A percentile compares a stretch with the other conserved stretches of the same genome.
Conservation (phyloP, 2,888 invertebrate genomes). For the Paralinhomoeus sp. region DNA sequence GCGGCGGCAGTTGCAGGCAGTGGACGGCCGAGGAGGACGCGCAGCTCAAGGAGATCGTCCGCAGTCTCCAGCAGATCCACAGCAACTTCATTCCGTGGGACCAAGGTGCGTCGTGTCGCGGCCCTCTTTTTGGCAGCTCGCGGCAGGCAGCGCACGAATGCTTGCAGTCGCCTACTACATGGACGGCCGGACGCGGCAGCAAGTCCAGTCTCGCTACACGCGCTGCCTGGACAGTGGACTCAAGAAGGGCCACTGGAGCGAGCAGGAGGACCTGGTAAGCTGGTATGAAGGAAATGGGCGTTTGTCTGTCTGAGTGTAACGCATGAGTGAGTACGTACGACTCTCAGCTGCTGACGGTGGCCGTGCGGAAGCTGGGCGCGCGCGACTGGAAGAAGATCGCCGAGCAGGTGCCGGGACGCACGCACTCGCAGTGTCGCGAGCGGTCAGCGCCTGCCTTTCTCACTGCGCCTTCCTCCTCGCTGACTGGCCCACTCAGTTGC, state of each 20-base stretch:
- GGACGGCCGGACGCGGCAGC: constrained; percentile 13
- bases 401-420: constrained; percentile 21
- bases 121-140: constrained; percentile 17
- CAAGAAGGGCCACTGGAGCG: constrained; percentile 17
- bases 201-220: constrained; percentile 1
- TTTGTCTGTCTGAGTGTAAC: too few relatives aligned
- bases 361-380: constrained; percentile 11
- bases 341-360: constrained; percentile 16
- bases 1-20: constrained; percentile 21
- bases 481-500: too few relatives aligned
- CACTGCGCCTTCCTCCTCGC: too few relatives aligned
- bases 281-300: background rate
- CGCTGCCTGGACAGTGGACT: constrained; percentile 8
- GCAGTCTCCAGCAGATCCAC: constrained; percentile 33
- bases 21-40: constrained; percentile 50
- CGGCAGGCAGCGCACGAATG: constrained; percentile 10
- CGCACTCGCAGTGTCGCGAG: constrained; percentile 25
- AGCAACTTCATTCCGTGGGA: constrained; percentile 51
- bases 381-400: constrained; percentile 16
- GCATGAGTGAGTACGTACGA: too few relatives aligned
- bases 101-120: constrained; percentile 26
- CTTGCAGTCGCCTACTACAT: constrained; percentile 17
- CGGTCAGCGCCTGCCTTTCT: constrained; percentile 12
- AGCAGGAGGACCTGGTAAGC: constrained; percentile 12
- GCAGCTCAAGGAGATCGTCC: constrained; percentile 39